Conservation (phyloP, 2,113 vertebrate genomes). For the Paramisgurnus dabryanus region DNA sequence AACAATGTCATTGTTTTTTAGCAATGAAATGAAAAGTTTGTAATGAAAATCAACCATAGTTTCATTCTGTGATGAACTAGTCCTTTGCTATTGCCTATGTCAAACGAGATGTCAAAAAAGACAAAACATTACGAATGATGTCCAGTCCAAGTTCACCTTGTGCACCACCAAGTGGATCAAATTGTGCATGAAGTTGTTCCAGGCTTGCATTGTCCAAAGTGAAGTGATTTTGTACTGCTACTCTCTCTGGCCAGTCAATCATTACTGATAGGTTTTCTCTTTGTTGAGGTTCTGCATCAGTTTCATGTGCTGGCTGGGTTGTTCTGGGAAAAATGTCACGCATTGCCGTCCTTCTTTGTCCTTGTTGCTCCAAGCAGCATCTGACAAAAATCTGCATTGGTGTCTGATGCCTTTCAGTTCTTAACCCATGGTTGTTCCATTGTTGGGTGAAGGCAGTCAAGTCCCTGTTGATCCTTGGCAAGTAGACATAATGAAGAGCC, state of each 20-base stretch:
- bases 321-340: conserved; percentile 4
- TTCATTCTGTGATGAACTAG: background rate
- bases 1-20: no score
- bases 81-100: background rate
- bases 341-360: conserved; percentile 11
- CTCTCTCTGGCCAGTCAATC: conserved; percentile 23
- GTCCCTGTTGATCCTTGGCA: conserved; percentile 25
- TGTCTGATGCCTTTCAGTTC: conserved; percentile 13
- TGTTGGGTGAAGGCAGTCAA: background rate
- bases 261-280: background rate
- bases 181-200: background rate
- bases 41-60: background rate
- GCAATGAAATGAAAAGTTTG: no score
- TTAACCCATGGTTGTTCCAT: conserved; percentile 29
- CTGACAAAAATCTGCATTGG: conserved; percentile 22
- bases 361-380: conserved; percentile 28
- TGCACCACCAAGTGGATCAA: conserved; percentile 10
- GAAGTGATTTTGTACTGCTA: background rate
- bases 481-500: conserved; percentile 15
- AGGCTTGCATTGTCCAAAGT: background rate
- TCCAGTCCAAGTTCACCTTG: background rate
- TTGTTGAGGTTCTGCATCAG: background rate
- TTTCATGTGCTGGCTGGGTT: background rate
- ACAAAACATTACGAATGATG: conserved; percentile 4
- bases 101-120: background rate